Evolutionary conservation across 2,113 vertebrate genomes (phyloP).

Genomic region (Vulpes lagopus): DNA sequence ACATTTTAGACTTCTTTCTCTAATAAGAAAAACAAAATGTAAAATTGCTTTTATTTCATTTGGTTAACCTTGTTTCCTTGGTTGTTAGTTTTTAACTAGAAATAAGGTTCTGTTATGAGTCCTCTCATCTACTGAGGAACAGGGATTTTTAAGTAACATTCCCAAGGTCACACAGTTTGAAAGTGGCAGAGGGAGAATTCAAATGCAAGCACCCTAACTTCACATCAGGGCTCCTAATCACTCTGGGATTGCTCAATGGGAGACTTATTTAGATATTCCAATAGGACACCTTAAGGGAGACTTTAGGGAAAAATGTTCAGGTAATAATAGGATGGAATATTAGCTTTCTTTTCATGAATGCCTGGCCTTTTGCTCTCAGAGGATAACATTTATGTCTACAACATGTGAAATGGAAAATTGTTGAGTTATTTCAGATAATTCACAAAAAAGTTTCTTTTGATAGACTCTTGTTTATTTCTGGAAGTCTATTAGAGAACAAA

Average conservation of each 20-base stretch:
- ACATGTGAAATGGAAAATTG: neutral
- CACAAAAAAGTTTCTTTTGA: neutral
- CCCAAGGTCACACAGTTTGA: neutral
- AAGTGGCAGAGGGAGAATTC: neutral
- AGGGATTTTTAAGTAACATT: neutral
- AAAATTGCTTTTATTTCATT: constrained; percentile 9
- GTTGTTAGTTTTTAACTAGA: constrained; percentile 26
- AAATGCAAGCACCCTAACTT: neutral
- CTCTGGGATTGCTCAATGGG: neutral
- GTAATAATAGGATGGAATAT: neutral
- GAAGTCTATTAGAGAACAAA: neutral
- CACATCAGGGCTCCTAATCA: neutral
- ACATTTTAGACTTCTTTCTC: constrained; percentile 53
- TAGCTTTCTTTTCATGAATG: constrained; percentile 47
- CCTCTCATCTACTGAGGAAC: neutral
- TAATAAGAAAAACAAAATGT: neutral
- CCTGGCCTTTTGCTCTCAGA: neutral
- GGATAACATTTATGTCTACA: constrained; percentile 30
- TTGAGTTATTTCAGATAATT: neutral
- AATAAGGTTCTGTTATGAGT: neutral
- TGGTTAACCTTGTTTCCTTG: constrained; percentile 8
- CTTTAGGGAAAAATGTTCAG: neutral
- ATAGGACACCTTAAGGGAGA: neutral
- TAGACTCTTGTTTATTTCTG: neutral
- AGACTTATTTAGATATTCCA: neutral